Conservation (phyloP, 2,888 invertebrate species). For the Coecobrya sp. region DNA sequence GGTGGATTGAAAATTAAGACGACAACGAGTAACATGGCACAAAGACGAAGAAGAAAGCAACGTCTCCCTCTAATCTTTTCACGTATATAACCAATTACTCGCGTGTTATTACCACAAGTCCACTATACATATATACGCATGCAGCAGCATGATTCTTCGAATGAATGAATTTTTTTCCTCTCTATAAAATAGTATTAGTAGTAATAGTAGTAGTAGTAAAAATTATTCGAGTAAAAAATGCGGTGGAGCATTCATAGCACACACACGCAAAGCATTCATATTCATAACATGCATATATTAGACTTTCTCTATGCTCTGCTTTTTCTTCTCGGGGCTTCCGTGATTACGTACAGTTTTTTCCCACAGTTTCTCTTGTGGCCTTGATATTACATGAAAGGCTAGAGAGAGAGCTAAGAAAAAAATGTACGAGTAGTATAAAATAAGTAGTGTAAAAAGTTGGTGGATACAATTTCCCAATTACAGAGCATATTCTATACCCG, state of each 20-base stretch:
- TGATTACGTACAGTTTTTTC: slow-evolving; percentile 70
- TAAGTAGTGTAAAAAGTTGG: too few relatives aligned
- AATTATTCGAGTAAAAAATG: slow-evolving; percentile 1
- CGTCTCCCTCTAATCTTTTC: slow-evolving; percentile 40
- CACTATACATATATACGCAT: background rate
- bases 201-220: slow-evolving; percentile 22
- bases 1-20: slow-evolving; percentile 63
- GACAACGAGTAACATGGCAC: background rate
- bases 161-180: slow-evolving; percentile 41
- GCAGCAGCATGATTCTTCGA: slow-evolving; percentile 1
- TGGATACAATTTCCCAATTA: too few relatives aligned
- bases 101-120: background rate
- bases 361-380: slow-evolving; percentile 65
- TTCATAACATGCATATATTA: slow-evolving; percentile 54
- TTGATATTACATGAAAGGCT: slow-evolving; percentile 39
- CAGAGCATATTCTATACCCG: background rate
- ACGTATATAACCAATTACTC: slow-evolving; percentile 55
- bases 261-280: slow-evolving; percentile 56
- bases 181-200: background rate
- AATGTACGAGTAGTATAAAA: too few relatives aligned
- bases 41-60: background rate
- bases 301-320: slow-evolving; percentile 38
- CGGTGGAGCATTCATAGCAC: background rate
- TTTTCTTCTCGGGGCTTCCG: slow-evolving; percentile 55
- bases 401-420: background rate